These are phyloP conservation scores for Rhinoderma darwinii DNA, from an alignment of 2,113 vertebrate species.

Conservation along the genomic window DNA sequence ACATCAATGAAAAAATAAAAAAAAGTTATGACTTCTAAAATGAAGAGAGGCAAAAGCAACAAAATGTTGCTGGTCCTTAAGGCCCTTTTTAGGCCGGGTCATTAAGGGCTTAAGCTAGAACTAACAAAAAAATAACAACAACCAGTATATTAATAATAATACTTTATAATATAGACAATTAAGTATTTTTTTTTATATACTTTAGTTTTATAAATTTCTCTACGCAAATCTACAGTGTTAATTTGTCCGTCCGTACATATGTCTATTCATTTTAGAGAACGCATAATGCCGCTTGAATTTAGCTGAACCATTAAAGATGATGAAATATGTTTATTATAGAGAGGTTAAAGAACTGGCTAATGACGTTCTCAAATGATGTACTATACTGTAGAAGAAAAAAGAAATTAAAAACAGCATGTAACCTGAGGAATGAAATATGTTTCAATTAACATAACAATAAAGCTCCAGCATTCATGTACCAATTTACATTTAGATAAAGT, in stretches of 20 bases:
- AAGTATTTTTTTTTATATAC: background rate
- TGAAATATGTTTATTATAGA: constrained; percentile 41
- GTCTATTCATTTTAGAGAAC: background rate
- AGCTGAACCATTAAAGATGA: constrained; percentile 17
- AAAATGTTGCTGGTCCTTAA: too few relatives aligned
- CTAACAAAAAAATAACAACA: too few relatives aligned
- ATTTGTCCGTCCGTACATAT: background rate
- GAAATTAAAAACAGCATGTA: constrained; percentile 42
- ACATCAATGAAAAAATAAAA: too few relatives aligned
- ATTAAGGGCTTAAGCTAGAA: too few relatives aligned
- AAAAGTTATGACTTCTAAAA: too few relatives aligned
- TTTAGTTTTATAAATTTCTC: background rate
- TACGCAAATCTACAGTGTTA: background rate
- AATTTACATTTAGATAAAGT: constrained; percentile 57
- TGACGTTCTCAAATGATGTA: constrained; percentile 45
- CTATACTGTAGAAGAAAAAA: constrained; percentile 45
- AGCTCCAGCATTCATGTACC: constrained; percentile 49
- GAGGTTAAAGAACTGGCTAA: constrained; percentile 32
- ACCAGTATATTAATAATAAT: too few relatives aligned
- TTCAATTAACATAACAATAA: constrained; percentile 52
- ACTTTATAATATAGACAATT: background rate
- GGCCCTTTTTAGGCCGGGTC: too few relatives aligned
- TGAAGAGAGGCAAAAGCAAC: too few relatives aligned
- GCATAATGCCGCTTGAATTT: background rate
- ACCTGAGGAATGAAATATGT: constrained; percentile 57